Percentiles rank a stretch among this genome's conserved stretches.
phyloP scores from a whole-genome alignment of 2,888 invertebrate genomes.

The Troides aeacus region DNA sequence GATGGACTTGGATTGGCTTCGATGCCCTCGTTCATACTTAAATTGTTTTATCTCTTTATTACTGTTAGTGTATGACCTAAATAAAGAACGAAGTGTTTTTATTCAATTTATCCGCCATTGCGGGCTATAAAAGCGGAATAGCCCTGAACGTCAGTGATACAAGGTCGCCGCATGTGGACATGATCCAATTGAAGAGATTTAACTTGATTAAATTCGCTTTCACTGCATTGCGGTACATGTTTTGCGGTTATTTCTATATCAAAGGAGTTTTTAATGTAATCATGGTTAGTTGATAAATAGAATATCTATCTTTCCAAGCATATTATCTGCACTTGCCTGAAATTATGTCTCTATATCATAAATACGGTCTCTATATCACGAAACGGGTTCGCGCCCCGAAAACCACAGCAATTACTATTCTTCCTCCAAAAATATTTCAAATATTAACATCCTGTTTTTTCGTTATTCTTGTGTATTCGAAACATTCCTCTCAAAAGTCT shows the following conservation, averaged over 20 bases:
- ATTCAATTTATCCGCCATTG: conserved; percentile 17
- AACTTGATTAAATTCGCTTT: conserved; percentile 15
- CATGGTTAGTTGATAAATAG: not conserved
- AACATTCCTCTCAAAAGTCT: too few species aligned
- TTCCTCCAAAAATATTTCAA: too few species aligned
- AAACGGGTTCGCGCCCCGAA: too few species aligned
- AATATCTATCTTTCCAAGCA: not conserved
- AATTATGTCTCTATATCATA: too few species aligned
- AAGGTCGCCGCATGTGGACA: conserved; percentile 23
- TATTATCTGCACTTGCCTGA: too few species aligned
- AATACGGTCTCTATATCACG: too few species aligned
- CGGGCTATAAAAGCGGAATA: conserved; percentile 14
- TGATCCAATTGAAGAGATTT: conserved; percentile 27
- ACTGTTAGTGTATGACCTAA: not conserved
- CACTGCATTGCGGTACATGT: conserved; percentile 23
- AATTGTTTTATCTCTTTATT: conserved; percentile 3
- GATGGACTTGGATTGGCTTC: conserved; percentile 8
- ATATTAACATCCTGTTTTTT: too few species aligned
- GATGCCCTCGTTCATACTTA: conserved; percentile 4
- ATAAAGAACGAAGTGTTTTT: conserved; percentile 12
- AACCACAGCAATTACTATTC: too few species aligned
- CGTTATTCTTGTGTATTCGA: too few species aligned
- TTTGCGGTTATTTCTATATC: not conserved
- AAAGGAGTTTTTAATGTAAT: not conserved
- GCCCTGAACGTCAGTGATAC: conserved; percentile 15